These are phyloP conservation scores for Cydia amplana DNA, from an alignment of 1,140 invertebrate species.

Conservation along the genomic window DNA sequence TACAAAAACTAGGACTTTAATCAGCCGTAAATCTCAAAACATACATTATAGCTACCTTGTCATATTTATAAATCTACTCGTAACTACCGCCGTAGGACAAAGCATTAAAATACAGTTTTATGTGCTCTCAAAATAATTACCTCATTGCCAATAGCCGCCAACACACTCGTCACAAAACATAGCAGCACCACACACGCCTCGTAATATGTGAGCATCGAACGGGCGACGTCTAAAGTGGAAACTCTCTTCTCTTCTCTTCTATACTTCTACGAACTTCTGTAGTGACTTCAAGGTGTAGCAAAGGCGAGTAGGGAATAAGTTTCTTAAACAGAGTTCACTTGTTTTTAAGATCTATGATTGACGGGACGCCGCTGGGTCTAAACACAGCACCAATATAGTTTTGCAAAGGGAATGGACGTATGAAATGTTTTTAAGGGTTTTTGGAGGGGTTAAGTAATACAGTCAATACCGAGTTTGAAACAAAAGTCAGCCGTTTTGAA, in stretches of 20 bases:
- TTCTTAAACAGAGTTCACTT: not conserved
- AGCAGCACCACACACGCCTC: constrained; percentile 62
- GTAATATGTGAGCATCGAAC: constrained; percentile 61
- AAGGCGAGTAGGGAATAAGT: not conserved
- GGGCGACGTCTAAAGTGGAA: not conserved
- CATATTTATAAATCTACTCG: too few relatives aligned
- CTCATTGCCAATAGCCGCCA: constrained; percentile 67
- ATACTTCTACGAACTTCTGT: not conserved
- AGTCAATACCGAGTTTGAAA: not conserved
- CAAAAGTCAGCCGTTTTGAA: not conserved
- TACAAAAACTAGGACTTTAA: too few relatives aligned
- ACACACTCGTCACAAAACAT: constrained; percentile 67
- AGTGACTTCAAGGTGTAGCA: not conserved
- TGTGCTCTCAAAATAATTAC: constrained; percentile 11
- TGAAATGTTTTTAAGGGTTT: not conserved
- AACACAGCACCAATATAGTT: not conserved
- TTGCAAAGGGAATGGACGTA: not conserved
- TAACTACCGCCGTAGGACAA: too few relatives aligned
- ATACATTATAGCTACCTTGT: too few relatives aligned
- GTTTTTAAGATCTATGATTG: not conserved
- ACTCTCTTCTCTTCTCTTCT: not conserved
- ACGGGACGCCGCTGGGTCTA: not conserved
- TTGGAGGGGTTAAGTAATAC: not conserved
- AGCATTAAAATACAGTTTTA: not conserved
- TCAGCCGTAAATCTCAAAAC: too few relatives aligned